Base-by-base conservation (phyloP, 1,140 invertebrate species). In the Pogonomyrmex barbatus region DNA sequence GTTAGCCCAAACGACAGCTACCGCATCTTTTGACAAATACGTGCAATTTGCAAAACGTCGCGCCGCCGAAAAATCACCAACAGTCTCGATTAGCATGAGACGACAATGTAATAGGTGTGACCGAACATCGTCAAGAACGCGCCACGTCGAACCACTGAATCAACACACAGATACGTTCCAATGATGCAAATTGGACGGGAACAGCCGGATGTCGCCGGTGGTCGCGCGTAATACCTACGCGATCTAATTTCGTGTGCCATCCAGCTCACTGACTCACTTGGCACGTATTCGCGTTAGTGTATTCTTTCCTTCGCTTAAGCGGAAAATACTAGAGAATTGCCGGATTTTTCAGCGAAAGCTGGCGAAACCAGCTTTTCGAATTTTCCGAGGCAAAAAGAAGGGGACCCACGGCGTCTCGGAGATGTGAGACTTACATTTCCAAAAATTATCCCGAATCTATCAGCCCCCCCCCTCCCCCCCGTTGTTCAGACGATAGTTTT, bases 191-290 rank as follows among this genome's bases (percentile, higher is more conserved):
- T 71, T 82, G 85, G 75, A 83, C 67, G 63, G 71, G 84, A 76
- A 86, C 88, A 86, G 67, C 73, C 84, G 77, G 54, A 45, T 42
- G 76, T 79, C 54, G 89, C 62, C 85, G 78, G 67, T 68, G 85
- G 56, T 81, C 63, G 83, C 71, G 65, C 65, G 88, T 91, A 90
- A 91, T 89, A 56, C 79, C 84, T 54, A 58, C 63, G 56, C 87
- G 89, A 91, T 91, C 90, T 91, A 91, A 91, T 91, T 91, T 89
- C 87, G 89, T 88, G 79, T 71, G 86, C 75, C 79, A 67, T 87
- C 89, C 87, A 91, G 62, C 87, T 91, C 79, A 91, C 90, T 91
- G 90, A 91, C 90, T 91, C 90, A 91, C 89, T 91, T 91, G 90
- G 90, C 90, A 87, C 87, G 62, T 87, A 63, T 56, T 47, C 71